Evolutionary conservation across 1,140 invertebrate species (phyloP).

Genomic region (Asbolus verrucosus): DNA sequence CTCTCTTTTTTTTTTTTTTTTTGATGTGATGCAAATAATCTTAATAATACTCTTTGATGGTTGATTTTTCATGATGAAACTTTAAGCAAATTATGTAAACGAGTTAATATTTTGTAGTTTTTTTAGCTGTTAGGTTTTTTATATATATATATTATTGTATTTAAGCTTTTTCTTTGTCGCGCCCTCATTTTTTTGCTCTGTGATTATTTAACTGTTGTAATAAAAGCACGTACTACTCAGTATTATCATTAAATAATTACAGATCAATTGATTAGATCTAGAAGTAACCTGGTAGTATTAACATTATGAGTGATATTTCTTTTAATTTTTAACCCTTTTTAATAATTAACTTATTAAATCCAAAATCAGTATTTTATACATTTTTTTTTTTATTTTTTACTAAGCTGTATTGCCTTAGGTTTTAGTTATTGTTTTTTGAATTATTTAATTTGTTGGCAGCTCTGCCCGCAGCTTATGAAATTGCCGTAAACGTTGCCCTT

Average conservation of each 20-base stretch:
- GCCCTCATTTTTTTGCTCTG: constrained; percentile 34
- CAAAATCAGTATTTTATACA: constrained; percentile 62
- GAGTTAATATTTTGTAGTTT: constrained; percentile 38
- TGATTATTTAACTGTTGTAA: constrained; percentile 42
- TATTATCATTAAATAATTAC: constrained; percentile 44
- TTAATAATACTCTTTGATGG: constrained; percentile 36
- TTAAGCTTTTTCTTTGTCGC: constrained; percentile 39
- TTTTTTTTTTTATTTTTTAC: constrained; percentile 55
- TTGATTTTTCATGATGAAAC: constrained; percentile 30
- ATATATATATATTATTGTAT: constrained; percentile 34
- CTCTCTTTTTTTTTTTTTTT: constrained; percentile 27
- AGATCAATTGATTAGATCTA: constrained; percentile 39
- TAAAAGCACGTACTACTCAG: constrained; percentile 37
- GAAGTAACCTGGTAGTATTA: constrained; percentile 58
- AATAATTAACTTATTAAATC: constrained; percentile 58
- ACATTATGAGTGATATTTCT: constrained; percentile 58
- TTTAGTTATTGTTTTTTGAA: constrained; percentile 48
- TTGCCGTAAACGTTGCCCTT: constrained; percentile 34
- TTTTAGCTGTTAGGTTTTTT: constrained; percentile 37
- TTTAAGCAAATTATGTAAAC: constrained; percentile 22
- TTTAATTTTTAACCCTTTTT: constrained; percentile 54
- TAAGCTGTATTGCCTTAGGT: constrained; percentile 52
- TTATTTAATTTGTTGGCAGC: constrained; percentile 51
- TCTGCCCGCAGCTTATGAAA: constrained; percentile 39
- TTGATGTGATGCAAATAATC: constrained; percentile 34